Evolutionary conservation across 2,113 vertebrate species (phyloP).

Genomic region (Gadus chalcogrammus): DNA sequence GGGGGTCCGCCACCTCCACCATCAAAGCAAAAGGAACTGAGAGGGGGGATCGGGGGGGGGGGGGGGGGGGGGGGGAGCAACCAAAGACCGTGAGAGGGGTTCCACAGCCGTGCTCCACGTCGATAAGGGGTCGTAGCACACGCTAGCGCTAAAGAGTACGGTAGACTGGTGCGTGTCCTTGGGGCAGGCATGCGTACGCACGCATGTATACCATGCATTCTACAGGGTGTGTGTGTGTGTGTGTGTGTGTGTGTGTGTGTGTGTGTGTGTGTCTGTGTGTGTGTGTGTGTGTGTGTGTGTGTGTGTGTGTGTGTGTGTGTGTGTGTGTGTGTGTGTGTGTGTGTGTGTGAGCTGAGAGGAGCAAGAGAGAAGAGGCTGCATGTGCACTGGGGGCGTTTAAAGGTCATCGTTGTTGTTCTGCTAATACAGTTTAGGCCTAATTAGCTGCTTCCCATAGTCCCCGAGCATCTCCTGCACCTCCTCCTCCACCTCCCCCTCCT

Average conservation of each 20-base stretch:
- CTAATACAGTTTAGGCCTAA: conserved; percentile 57
- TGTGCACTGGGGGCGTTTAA: conserved; percentile 5
- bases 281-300: background rate
- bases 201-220: background rate
- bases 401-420: conserved; percentile 52
- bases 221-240: background rate
- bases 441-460: conserved; percentile 51
- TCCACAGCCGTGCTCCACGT: background rate
- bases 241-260: background rate
- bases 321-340: background rate
- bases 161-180: too few species aligned
- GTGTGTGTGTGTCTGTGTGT: background rate
- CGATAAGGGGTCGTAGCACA: background rate
- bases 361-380: background rate
- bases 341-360: background rate
- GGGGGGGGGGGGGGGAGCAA: background rate
- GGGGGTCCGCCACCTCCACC: background rate
- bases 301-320: background rate
- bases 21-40: conserved; percentile 1
- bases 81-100: conserved; percentile 2
- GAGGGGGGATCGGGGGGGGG: background rate
- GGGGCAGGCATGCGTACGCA: background rate
- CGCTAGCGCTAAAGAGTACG: background rate
- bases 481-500: conserved; percentile 15
- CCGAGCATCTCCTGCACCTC: conserved; percentile 33